Evolutionary conservation across 53 echinoderm and acorn worm species (phyloP), one percentile per base, ranked within the genome.

Genomic region (Crossaster papposus): DNA sequence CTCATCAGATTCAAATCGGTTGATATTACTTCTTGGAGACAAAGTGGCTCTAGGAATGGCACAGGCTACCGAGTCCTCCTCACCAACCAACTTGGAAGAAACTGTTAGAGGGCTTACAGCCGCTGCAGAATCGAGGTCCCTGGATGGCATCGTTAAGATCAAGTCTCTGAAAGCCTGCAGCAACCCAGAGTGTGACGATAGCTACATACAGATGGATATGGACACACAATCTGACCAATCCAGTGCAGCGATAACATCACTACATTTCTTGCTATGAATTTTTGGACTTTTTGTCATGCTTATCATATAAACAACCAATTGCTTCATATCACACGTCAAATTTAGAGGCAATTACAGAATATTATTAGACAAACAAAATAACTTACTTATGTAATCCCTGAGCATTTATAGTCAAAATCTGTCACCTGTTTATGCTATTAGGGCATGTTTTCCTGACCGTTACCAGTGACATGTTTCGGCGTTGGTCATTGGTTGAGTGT

Each of bases 111-210:
- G 58, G 30, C 33, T 80, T 12, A 32, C 50, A 22, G 17, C 17
- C 7, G 26, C 58, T 15, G 80, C 54, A 55, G 62, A 55, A 50
- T 23, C 31, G 23, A 62, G 80, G 3, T 30, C 29, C 55, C 34
- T 58, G 58, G 62, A 68, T 68, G 68, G 28, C 68, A 74, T 74
- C 34, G 31, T 74, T 20, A 74, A 74, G 74, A 74, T 35, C 0
- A 13, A 15, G 20, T 80, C 80, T 31, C 3, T 80, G 26, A 30
- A 10, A 2, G 80, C 26, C 9, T 80, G 80, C 17, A 58, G 29
- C 4, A 26, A 58, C 17, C 18, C 58, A 3, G 24, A 52, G 50
- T 80, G 80, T 32, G 17, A 52, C 22, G 62, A 80, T 76, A 33
- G 37, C 2, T 74, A 36, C 36, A 18, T 35, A 12, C 68, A 68